A percentile compares a stretch with the other conserved stretches of the same genome.
Conservation (phyloP, 2,113 vertebrate species). For the Astur gentilis region DNA sequence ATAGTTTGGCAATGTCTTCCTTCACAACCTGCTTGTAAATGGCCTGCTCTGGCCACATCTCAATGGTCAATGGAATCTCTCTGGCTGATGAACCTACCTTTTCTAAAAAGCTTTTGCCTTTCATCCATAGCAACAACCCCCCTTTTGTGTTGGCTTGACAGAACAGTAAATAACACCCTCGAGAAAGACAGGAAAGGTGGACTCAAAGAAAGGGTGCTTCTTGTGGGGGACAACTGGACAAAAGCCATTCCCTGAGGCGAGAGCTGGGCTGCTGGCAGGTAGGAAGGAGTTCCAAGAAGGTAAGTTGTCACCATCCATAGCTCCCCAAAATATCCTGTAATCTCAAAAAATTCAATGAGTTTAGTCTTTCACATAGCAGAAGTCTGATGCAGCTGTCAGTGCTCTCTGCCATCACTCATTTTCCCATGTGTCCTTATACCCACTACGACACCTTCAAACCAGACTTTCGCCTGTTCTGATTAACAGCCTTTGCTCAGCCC, state of each 20-base stretch:
- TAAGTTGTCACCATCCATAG: neutral
- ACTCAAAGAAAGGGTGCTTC: neutral
- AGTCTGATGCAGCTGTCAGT: neutral
- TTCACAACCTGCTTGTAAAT: neutral
- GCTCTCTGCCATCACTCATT: neutral
- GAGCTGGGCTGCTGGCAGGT: neutral
- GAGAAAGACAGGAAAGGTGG: neutral
- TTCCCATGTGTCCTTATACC: neutral
- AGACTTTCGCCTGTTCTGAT: neutral
- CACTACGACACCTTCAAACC: neutral
- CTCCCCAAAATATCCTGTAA: neutral
- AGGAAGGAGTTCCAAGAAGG: neutral
- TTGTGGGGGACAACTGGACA: neutral
- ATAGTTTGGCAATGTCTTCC: fast-evolving
- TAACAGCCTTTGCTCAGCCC: neutral
- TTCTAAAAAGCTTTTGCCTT: neutral
- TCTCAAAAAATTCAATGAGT: neutral
- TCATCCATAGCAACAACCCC: neutral
- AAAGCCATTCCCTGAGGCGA: neutral
- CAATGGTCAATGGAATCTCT: neutral
- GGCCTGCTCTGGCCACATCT: neutral
- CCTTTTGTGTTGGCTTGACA: neutral
- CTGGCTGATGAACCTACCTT: neutral
- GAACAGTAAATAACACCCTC: neutral
- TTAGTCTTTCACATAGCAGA: fast-evolving